These are phyloP conservation scores for Flexamia atlantica DNA, from an alignment of 2,888 invertebrate genomes.

Conservation along the genomic window DNA sequence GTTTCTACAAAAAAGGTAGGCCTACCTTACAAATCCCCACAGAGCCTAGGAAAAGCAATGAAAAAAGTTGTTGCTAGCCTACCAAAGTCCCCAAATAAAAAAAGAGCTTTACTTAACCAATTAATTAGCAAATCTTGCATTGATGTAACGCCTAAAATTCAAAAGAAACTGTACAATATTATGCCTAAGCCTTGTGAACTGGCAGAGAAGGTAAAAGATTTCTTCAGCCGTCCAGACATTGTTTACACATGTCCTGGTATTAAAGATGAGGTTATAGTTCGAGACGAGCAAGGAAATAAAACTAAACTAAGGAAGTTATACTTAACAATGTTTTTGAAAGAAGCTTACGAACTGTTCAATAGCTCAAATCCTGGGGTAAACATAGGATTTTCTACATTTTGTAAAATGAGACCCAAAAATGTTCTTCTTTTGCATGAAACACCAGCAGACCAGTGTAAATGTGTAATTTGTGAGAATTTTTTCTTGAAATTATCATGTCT, in stretches of 20 bases:
- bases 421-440: constrained; percentile 34
- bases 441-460: constrained; percentile 30
- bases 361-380: constrained; percentile 6
- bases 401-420: constrained; percentile 44
- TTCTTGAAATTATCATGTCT: constrained; percentile 27
- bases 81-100: constrained; percentile 41
- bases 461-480: constrained; percentile 27
- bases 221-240: not conserved
- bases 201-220: not conserved
- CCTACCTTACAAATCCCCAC: constrained; percentile 44
- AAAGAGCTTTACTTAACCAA: constrained; percentile 21
- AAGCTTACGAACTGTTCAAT: constrained; percentile 32
- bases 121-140: not conserved
- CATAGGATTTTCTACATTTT: constrained; percentile 45
- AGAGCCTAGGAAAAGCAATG: constrained; percentile 32
- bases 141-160: not conserved
- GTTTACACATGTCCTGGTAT: constrained; percentile 25
- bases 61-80: constrained; percentile 39
- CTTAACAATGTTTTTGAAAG: constrained; percentile 39
- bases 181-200: constrained; percentile 9
- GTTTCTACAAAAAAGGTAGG: constrained; percentile 41
- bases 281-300: not conserved
- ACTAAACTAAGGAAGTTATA: not conserved
- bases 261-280: constrained; percentile 3
- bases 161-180: not conserved